These are phyloP conservation scores for Tubulanus polymorphus DNA, from an alignment of 2,888 invertebrate genomes.

Conservation along the genomic window DNA sequence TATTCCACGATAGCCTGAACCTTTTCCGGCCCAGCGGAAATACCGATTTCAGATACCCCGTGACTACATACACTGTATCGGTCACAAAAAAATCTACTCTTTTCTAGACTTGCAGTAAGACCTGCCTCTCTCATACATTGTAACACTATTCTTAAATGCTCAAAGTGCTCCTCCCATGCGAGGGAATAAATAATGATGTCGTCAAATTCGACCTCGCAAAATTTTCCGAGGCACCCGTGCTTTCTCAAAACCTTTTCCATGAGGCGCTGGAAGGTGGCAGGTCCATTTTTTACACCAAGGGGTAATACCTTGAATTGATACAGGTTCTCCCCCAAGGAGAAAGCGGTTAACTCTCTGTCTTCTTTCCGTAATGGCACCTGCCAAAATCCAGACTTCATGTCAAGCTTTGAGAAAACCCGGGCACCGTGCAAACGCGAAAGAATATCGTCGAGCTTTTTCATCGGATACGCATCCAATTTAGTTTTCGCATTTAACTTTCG, in stretches of 20 bases:
- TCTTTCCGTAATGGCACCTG: constrained; percentile 8
- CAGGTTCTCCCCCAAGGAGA: constrained; percentile 6
- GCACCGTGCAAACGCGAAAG: neutral
- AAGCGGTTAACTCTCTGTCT: constrained; percentile 3
- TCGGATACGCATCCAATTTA: neutral
- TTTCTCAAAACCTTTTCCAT: constrained; percentile 3
- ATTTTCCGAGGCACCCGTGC: neutral
- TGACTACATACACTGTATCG: neutral
- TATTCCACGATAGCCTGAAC: neutral
- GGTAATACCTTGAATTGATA: constrained; percentile 14
- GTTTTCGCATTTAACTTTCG: neutral
- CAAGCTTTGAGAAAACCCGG: neutral
- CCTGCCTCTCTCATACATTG: neutral
- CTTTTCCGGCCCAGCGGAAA: neutral
- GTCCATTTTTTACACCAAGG: constrained; percentile 14
- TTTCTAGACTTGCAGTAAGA: neutral
- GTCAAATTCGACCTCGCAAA: neutral
- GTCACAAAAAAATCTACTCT: neutral
- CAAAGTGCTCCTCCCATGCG: constrained; percentile 7
- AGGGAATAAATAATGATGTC: constrained; percentile 6
- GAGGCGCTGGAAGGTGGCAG: constrained; percentile 10
- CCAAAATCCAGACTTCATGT: constrained; percentile 1
- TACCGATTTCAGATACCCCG: neutral
- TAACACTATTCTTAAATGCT: neutral
- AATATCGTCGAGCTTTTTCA: neutral